Conservation (phyloP, 2,797 vertebrate species). For the Pelodytes ibericus region DNA sequence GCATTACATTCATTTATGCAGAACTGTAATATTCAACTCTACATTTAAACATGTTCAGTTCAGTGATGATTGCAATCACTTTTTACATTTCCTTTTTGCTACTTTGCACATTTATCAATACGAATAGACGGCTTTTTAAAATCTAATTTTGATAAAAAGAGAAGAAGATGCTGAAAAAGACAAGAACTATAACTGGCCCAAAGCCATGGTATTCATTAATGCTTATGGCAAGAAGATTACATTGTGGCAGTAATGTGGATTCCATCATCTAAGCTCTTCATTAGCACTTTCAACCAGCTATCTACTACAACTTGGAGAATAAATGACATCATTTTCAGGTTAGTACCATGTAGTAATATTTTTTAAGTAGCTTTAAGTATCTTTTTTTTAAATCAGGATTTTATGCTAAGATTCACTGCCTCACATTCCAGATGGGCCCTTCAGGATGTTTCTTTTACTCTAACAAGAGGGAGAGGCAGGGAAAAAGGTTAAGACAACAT, state of each 20-base stretch:
- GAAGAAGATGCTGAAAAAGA: background rate
- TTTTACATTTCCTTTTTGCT: background rate
- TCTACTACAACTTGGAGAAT: constrained; percentile 20
- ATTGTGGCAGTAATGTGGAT: background rate
- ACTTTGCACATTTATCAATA: background rate
- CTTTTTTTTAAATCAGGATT: constrained; percentile 29
- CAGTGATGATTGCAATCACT: background rate
- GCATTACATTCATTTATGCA: no score
- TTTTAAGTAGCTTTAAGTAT: constrained; percentile 27
- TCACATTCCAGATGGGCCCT: constrained; percentile 14
- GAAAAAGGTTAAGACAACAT: no score
- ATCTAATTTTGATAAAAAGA: background rate
- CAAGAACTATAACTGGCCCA: background rate
- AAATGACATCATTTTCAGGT: constrained; percentile 20
- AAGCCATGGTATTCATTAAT: background rate
- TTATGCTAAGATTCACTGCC: background rate
- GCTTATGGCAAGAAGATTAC: background rate
- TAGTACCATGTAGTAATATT: constrained; percentile 12
- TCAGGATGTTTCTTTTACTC: background rate
- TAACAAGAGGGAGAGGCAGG: background rate
- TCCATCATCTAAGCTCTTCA: constrained; percentile 12
- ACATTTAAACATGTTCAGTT: no score
- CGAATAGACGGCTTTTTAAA: background rate
- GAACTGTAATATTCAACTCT: no score
- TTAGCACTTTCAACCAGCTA: constrained; percentile 16